Conservation (phyloP, 23 tunicate species). For the Halocynthia aurantium region DNA sequence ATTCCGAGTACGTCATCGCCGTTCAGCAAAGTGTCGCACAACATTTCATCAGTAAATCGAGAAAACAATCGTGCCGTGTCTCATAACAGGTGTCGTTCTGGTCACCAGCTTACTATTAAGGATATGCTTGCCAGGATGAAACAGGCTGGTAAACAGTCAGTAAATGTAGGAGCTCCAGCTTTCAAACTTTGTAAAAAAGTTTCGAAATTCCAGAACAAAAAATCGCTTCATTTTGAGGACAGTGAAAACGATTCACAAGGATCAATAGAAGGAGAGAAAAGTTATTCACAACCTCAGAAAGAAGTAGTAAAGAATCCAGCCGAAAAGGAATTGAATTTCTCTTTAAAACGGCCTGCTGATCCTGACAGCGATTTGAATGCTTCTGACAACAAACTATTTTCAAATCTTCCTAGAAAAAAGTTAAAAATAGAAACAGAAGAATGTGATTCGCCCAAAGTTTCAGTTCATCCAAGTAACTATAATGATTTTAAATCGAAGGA, state of each 20-base stretch:
- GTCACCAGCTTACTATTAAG: not conserved
- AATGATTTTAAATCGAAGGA: no score
- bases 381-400: no score
- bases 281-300: slow-evolving; percentile 5
- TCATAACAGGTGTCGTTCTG: not conserved
- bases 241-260: not conserved
- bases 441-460: no score
- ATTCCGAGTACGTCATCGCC: not conserved
- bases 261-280: not conserved
- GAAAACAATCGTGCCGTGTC: not conserved
- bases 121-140: slow-evolving; percentile 11
- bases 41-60: no score
- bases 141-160: slow-evolving; percentile 39
- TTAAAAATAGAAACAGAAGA: no score
- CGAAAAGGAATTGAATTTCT: no score
- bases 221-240: not conserved
- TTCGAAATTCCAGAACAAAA: slow-evolving; percentile 37
- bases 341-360: no score
- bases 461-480: no score
- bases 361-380: no score
- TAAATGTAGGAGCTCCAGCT: slow-evolving; percentile 62
- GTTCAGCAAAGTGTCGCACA: no score
- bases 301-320: not conserved
- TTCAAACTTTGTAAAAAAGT: slow-evolving; percentile 18
- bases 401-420: no score